These are phyloP conservation scores for Panurus biarmicus DNA, from an alignment of 2,113 vertebrate species.

Conservation along the genomic window DNA sequence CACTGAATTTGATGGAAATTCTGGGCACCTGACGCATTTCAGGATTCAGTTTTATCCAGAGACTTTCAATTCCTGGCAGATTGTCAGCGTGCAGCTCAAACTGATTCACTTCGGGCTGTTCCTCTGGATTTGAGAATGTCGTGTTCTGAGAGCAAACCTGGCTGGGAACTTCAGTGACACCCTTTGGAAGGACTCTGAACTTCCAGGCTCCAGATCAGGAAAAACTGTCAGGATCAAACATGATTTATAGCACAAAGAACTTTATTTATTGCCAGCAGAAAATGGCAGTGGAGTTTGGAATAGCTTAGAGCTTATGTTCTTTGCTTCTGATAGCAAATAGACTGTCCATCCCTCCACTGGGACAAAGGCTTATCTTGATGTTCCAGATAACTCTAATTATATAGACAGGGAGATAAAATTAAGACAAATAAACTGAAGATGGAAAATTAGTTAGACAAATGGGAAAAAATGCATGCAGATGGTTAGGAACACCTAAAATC, in stretches of 20 bases:
- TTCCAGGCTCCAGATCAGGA: not conserved
- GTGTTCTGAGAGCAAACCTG: not conserved
- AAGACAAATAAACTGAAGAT: not conserved
- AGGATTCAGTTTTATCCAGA: not conserved
- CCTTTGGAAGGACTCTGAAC: not conserved
- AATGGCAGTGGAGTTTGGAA: not conserved
- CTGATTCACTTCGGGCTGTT: not conserved
- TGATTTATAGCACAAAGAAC: not conserved
- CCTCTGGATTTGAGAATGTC: not conserved
- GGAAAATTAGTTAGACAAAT: not conserved
- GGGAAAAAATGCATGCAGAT: not conserved
- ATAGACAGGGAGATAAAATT: not conserved
- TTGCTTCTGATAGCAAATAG: not conserved
- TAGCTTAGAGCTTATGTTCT: not conserved
- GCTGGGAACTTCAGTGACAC: not conserved
- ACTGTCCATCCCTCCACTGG: not conserved
- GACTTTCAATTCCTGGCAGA: not conserved
- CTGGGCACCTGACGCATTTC: not conserved
- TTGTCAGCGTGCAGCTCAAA: not conserved
- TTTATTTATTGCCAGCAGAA: not conserved
- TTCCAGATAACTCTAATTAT: not conserved
- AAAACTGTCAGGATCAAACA: not conserved
- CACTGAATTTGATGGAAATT: not conserved
- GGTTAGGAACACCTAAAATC: constrained; percentile 14
- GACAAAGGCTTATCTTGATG: not conserved